Evolutionary conservation across 2,888 invertebrate genomes (phyloP), one percentile per base, ranked within the genome.

Genomic region (Pyrrhia umbra): DNA sequence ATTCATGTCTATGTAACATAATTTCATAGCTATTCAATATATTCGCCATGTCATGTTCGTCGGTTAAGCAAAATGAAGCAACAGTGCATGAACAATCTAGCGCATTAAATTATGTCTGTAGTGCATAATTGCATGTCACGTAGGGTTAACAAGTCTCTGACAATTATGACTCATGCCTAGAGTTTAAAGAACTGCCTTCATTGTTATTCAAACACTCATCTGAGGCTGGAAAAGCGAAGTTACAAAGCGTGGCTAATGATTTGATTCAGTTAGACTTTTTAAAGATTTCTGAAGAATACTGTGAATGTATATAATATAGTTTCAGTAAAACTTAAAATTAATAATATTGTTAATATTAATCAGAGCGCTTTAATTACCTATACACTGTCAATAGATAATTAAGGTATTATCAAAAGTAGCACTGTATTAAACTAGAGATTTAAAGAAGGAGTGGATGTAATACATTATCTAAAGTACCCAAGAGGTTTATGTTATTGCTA

Each of bases 81-180:
- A 42, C 37, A 46, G 30, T 23, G 27, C 42, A 13, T 23, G 23
- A 46, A 50, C 73, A 43, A 54, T 70, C 42, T 55, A 25, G 42
- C 54, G 49, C 51, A 47, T 47, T 70, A 50, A 59, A 54, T 55
- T 52, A 66, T 43, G 50, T 50, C 23, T 55, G 25, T 37, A 51
- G 23, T 25, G 50, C 68, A 55, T 55, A 70, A 55, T 60, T 67
- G 51, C 54, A 39, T 15, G 30, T 47, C 50, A 37, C 40, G 8
- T 51, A 73, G 69, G 68, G 74, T 51, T 73, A 34, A 20, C 54
- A 51, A 16, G 16, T 13, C 30, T 46, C 5, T 52, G 21, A 30
- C 15, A 40, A 37, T 37, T 6, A 37, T 71, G 25, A 40, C 46
- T 45, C 16, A 10, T 16, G 43, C 18, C 18, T 15, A 13, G 39